A percentile compares a stretch with the other conserved stretches of the same genome.
These are phyloP conservation scores for Ryuthela nishihirai DNA, from an alignment of 2,888 invertebrate genomes.

Conservation along the genomic window DNA sequence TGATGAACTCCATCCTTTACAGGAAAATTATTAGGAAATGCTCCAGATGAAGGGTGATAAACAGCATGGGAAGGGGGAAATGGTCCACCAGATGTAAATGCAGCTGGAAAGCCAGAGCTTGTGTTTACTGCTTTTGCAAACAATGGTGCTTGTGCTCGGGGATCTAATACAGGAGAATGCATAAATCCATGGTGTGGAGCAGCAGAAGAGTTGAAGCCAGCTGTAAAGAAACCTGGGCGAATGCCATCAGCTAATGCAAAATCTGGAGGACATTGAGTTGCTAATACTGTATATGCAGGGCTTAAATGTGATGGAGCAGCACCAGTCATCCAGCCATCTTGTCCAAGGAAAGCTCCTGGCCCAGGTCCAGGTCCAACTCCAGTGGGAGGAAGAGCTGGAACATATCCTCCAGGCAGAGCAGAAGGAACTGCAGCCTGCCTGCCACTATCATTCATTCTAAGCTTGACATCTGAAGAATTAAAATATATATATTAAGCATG, in stretches of 20 bases:
- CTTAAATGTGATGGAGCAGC: constrained; percentile 12
- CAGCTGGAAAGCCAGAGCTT: constrained; percentile 6
- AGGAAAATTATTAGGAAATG: constrained; percentile 6
- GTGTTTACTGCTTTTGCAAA: constrained; percentile 10
- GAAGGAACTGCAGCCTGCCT: constrained; percentile 28
- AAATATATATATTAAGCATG: neutral
- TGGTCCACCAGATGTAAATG: constrained; percentile 4
- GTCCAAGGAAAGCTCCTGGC: constrained; percentile 23
- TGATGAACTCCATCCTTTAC: constrained; percentile 7
- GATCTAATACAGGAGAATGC: constrained; percentile 15
- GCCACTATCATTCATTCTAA: constrained; percentile 33
- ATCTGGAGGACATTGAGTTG: constrained; percentile 19
- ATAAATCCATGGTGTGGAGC: constrained; percentile 2
- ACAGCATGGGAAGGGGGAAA: constrained; percentile 1
- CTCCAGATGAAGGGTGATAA: neutral
- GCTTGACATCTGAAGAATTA: constrained; percentile 5
- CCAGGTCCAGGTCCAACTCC: constrained; percentile 15
- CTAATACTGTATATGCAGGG: constrained; percentile 21
- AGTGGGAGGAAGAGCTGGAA: constrained; percentile 12
- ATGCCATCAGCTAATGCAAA: constrained; percentile 18
- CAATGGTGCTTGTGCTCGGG: constrained; percentile 15
- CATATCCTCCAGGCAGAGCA: constrained; percentile 29
- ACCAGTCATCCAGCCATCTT: constrained; percentile 30
- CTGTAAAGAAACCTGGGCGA: constrained; percentile 14
- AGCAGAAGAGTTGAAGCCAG: constrained; percentile 8